Conservation (phyloP, 2,797 vertebrate genomes). For the Crax fasciolata region DNA sequence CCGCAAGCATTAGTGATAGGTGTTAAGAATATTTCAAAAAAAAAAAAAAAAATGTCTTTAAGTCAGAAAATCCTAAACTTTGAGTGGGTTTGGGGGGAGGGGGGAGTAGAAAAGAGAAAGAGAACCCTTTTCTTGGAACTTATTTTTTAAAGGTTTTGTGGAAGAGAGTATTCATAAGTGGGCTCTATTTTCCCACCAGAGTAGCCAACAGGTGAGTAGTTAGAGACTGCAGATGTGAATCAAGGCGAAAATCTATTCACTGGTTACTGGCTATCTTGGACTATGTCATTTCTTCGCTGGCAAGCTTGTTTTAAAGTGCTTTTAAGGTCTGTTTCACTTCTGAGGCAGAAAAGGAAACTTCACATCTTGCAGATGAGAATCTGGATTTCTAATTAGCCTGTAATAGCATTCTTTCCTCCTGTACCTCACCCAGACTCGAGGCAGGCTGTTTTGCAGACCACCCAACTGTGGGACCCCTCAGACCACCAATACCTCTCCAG, state of each 20-base stretch:
- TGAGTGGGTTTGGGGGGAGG: not conserved
- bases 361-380: constrained; percentile 18
- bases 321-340: constrained; percentile 43
- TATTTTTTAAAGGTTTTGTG: not conserved
- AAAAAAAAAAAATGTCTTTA: accelerated
- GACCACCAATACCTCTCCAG: constrained; percentile 15
- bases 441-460: constrained; percentile 50
- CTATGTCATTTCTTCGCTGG: not conserved
- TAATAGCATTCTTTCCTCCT: constrained; percentile 73
- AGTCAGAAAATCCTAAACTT: not conserved
- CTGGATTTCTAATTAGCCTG: constrained; percentile 71
- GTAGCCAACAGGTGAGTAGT: not conserved
- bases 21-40: not conserved
- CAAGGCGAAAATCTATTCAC: not conserved
- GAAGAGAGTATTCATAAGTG: not conserved
- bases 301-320: not conserved
- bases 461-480: not conserved
- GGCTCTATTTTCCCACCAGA: not conserved
- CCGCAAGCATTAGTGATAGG: not conserved
- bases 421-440: not conserved
- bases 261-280: not conserved
- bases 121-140: not conserved
- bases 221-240: not conserved
- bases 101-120: not conserved
- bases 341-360: constrained; percentile 48